These are phyloP conservation scores for Corbicula japonica DNA, from an alignment of 2,888 invertebrate species.

Conservation along the genomic window DNA sequence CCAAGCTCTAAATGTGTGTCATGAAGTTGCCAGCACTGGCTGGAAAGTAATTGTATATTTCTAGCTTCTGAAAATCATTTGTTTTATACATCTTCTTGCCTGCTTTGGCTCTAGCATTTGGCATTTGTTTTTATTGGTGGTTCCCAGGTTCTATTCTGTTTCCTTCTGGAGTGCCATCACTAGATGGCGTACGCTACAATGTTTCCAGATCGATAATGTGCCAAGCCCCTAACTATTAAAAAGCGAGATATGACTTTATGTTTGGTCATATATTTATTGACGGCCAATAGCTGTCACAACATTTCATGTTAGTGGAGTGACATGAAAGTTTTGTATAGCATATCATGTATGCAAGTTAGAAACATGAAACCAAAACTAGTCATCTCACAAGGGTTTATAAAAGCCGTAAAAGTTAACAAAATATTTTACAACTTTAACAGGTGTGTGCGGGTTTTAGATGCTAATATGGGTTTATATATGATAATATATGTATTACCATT, in stretches of 20 bases:
- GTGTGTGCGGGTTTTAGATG: conserved; percentile 50
- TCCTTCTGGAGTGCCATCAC: too few relatives aligned
- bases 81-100: too few relatives aligned
- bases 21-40: too few relatives aligned
- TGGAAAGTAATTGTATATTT: too few relatives aligned
- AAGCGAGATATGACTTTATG: not conserved
- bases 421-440: conserved; percentile 56
- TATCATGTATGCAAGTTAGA: not conserved
- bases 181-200: too few relatives aligned
- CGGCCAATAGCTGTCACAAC: conserved; percentile 13
- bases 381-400: conserved; percentile 42
- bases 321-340: conserved; percentile 12
- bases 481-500: conserved; percentile 51
- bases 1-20: too few relatives aligned
- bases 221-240: not conserved
- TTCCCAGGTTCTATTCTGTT: too few relatives aligned
- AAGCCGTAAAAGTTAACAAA: conserved; percentile 55
- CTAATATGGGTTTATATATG: conserved; percentile 52
- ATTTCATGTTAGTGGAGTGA: not conserved
- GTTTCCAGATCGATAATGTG: too few relatives aligned
- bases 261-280: not conserved
- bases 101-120: too few relatives aligned
- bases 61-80: too few relatives aligned
- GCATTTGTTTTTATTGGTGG: too few relatives aligned
- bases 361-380: conserved; percentile 27